Base-by-base conservation (phyloP, 2,888 invertebrate genomes). In the Alcis repandata region DNA sequence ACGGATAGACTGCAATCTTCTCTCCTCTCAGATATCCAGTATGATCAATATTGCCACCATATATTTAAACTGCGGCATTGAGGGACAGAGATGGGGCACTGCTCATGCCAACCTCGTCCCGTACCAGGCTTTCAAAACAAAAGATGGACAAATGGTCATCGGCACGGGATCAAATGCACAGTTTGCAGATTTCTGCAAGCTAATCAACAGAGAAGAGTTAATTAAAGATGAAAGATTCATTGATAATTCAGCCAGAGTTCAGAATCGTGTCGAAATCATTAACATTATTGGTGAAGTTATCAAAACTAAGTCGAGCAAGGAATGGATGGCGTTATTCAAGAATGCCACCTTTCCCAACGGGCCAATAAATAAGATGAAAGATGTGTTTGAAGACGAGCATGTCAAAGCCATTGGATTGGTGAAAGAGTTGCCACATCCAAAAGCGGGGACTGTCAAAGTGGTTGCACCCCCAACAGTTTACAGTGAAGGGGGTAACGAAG, bases 31-130 rank as follows among this genome's bases (percentile, higher is more conserved):
- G 94, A 95, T 99, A 38, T 95, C 98, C 0, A 95, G 96, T 78
- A 94, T 99, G 84, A 97, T 98, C 20, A 98, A 99, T 84, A 94
- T 99, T 11, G 98, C 96, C 0, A 96, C 96, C 0, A 98, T 97
- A 88, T 99, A 97, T 87, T 91, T 99, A 32, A 99, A 99, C 86
- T 96, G 96, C 51, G 96, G 96, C 0, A 94, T 94, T 22, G 97
- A 98, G 78, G 97, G 96, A 0, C 91, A 94, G 63, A 94, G 97
- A 56, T 97, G 96, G 95, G 99, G 99, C n/a, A 98, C 98, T 0
- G 97, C 97, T 0, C 99, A 99, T 85, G 97, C 96, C 66, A 98
- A 97, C 82, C 96, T 99, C 67, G 99, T 99, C 0, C 99, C 99
- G 0, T 99, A 99, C 82, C 96, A 99, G 93, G 95, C 97, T 2